Evolutionary conservation across 23 tunicate genomes (phyloP), one percentile per base, ranked within the genome.

Genomic region (Styela plicata): DNA sequence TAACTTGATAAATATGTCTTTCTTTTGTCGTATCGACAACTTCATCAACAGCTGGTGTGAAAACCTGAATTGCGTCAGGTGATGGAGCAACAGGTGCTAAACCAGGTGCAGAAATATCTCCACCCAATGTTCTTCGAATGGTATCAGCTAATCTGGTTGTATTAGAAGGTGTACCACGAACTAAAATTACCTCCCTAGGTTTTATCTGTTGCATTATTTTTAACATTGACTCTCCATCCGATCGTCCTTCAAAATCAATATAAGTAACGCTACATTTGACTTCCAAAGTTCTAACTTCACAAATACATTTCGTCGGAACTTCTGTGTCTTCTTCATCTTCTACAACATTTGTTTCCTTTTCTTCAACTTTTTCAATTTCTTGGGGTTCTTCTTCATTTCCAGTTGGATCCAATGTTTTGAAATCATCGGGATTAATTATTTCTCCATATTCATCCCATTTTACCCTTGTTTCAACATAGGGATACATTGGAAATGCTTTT

Each of bases 371-470:
- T n/a, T 66, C 1, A 31, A 32, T 23, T 74, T 74, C 69, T n/a
- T 23, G 64, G 77, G 78, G 16, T 63, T 86, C 91, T 27, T 94
- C 87, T 33, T 82, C 94, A 1, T 85, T 65, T 85, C 73, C 82
- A n/a, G 71, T 52, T 20, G 79, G 57, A 0, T 94, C 91, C 10
- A 70, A 66, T 28, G 84, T 65, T 32, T 83, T 83, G 44, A 74
- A 94, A 57, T 94, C 99, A 1, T 94, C 99, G 2, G 94, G 94
- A 68, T 86, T 89, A 52, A 95, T 87, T 26, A 90, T n/a, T 52
- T 95, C 99, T 63, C 99, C 99, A 57, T 95, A 95, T 69, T 90
- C 99, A 76, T 95, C 99, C 99, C 99, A 95, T 64, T 90, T 90
- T 26, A 95, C 74, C 57, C 96, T 68, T 23, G 69, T 80, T 63